Evolutionary conservation across 2,888 invertebrate species (phyloP).

Genomic region (Acanthosepion lycidas): DNA sequence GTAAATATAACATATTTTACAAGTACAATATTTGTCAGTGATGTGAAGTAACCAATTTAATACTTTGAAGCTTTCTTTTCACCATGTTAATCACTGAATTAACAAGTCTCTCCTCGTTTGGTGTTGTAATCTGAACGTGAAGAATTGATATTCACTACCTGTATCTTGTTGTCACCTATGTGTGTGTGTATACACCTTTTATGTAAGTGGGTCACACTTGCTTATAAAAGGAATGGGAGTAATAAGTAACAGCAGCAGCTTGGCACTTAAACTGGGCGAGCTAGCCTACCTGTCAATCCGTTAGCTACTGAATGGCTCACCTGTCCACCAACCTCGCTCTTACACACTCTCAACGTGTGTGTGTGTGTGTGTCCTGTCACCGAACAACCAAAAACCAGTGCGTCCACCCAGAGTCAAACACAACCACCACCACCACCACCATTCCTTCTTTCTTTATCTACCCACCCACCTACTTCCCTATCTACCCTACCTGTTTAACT

Average conservation of each 20-base stretch:
- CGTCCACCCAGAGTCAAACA: neutral
- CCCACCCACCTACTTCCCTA: neutral
- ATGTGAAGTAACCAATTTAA: neutral
- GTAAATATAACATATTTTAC: too few relatives aligned
- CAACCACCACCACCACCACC: neutral
- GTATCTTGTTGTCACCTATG: neutral
- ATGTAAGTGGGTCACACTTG: slow-evolving; percentile 3
- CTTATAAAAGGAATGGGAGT: neutral
- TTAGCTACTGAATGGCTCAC: neutral
- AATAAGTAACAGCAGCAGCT: neutral
- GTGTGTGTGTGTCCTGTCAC: too few relatives aligned
- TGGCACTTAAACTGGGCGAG: neutral
- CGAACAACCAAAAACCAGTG: neutral
- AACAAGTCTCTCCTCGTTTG: neutral
- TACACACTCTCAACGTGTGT: too few relatives aligned
- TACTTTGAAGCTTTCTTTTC: neutral
- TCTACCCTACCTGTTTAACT: neutral
- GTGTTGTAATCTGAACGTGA: neutral
- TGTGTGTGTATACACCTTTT: neutral
- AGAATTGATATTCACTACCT: neutral
- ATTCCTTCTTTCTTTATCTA: neutral
- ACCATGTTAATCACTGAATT: neutral
- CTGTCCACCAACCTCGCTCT: neutral
- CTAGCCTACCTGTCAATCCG: neutral
- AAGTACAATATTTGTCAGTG: too few relatives aligned